Conservation (phyloP, 2,888 invertebrate species). For the Sphecodes monilicornis region DNA sequence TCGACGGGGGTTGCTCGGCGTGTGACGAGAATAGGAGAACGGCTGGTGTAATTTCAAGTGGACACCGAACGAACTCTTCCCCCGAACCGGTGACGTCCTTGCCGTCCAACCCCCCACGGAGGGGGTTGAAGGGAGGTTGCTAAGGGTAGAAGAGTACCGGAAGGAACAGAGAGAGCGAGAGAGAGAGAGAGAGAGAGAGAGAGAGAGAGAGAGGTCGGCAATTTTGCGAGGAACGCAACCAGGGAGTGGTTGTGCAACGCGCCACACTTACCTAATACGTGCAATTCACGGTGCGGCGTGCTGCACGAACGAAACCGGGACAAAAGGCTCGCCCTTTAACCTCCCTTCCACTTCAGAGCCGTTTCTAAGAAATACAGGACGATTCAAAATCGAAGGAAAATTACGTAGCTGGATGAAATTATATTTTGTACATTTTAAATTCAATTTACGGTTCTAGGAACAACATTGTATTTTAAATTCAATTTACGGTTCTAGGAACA, state of each 20-base stretch:
- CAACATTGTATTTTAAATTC: no score
- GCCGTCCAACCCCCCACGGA: constrained; percentile 29
- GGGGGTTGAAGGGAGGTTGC: not conserved
- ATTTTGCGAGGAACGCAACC: constrained; percentile 48
- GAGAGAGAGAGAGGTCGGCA: not conserved
- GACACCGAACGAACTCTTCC: constrained; percentile 28
- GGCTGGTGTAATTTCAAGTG: constrained; percentile 45
- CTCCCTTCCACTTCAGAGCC: constrained; percentile 23
- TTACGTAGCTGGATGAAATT: no score
- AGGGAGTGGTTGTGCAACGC: constrained; percentile 53
- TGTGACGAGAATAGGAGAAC: constrained; percentile 32
- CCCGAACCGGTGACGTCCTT: constrained; percentile 40
- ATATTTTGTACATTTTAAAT: no score
- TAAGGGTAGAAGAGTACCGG: not conserved
- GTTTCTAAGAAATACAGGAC: constrained; percentile 9
- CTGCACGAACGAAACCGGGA: constrained; percentile 54
- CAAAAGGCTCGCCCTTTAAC: constrained; percentile 54
- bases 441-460: no score
- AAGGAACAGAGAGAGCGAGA: no score
- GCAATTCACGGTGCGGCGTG: constrained; percentile 52
- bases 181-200: no score
- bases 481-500: no score
- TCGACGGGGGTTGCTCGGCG: not conserved
- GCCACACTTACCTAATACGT: constrained; percentile 58
- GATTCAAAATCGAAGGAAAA: not conserved